A percentile compares a stretch with the other conserved stretches of the same genome.
phyloP scores from a whole-genome alignment of 2,797 vertebrate genomes.

The Rhodeus uyekii region DNA sequence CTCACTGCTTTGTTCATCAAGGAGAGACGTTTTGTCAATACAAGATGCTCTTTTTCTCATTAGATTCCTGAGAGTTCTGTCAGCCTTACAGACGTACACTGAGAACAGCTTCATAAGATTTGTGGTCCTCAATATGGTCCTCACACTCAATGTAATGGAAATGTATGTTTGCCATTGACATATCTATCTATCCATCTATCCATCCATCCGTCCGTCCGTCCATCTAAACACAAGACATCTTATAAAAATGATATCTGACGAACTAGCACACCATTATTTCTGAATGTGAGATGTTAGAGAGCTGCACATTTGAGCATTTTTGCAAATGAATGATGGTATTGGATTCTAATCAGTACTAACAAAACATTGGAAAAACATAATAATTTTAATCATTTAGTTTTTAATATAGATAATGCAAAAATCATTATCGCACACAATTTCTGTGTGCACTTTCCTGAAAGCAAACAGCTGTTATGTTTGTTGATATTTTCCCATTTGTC shows the following conservation, averaged over 20 bases:
- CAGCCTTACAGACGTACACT: conserved; percentile 8
- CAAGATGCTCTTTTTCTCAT: conserved; percentile 48
- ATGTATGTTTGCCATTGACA: background rate
- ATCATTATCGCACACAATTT: too few species aligned
- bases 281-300: background rate
- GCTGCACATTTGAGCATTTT: background rate
- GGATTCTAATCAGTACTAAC: background rate
- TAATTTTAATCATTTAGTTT: too few species aligned
- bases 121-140: background rate
- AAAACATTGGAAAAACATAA: background rate
- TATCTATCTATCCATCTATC: background rate
- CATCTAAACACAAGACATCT: background rate
- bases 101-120: conserved; percentile 38
- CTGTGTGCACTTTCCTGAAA: background rate
- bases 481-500: conserved; percentile 2
- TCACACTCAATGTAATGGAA: conserved; percentile 13
- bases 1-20: conserved; percentile 39
- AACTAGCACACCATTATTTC: background rate
- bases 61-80: conserved; percentile 34
- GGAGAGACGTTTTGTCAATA: conserved; percentile 49
- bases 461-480: conserved; percentile 10
- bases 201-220: background rate
- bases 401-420: too few species aligned
- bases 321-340: background rate
- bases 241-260: background rate